These are phyloP conservation scores for Psilopogon haemacephalus DNA, from an alignment of 2,113 vertebrate genomes.

Conservation along the genomic window DNA sequence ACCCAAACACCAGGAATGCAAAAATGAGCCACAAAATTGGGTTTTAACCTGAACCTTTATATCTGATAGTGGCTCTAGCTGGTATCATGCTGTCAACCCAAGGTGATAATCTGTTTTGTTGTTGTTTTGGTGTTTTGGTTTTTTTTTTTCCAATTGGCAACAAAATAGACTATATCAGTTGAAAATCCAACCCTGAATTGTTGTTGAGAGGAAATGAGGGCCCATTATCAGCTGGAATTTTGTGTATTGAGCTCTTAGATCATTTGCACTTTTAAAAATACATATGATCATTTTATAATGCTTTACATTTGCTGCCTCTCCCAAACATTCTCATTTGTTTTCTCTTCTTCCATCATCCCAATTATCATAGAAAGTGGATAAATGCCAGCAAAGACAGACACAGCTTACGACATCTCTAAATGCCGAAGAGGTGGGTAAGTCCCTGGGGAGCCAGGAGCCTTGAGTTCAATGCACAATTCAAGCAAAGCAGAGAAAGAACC, in stretches of 20 bases:
- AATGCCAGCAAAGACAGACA: background rate
- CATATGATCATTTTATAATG: background rate
- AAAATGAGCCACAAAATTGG: background rate
- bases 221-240: background rate
- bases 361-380: slow-evolving; percentile 9
- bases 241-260: background rate
- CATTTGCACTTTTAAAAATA: background rate
- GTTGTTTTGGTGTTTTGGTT: background rate
- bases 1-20: background rate
- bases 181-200: background rate
- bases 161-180: background rate
- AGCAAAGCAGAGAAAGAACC: background rate
- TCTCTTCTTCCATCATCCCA: background rate
- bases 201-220: background rate
- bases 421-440: background rate
- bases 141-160: background rate
- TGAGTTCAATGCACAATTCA: background rate
- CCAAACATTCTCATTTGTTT: background rate
- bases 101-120: background rate
- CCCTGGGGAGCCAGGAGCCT: background rate
- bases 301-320: background rate
- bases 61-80: background rate
- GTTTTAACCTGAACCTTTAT: background rate
- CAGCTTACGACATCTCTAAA: background rate
- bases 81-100: background rate